Evolutionary conservation across 2,113 vertebrate species (phyloP), one percentile per base, ranked within the genome.

Genomic region (Pagrus major): DNA sequence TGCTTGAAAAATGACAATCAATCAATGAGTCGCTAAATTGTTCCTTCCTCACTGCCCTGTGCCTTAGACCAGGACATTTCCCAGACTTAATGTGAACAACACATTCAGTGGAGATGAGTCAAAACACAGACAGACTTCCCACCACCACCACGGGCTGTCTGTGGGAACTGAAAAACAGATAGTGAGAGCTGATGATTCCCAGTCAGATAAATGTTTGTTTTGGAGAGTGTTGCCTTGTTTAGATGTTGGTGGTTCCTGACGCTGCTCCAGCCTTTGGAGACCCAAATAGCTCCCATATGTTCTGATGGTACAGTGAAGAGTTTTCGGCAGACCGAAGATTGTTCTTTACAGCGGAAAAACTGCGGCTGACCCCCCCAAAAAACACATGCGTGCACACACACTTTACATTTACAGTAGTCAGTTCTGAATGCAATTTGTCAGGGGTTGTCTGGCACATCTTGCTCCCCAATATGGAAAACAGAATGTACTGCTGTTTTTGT

Each of bases 221-320:
- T 89, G 87, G 85, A 87, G 23, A 72, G 33, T 3, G 35, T 52
- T 37, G 71, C 37, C 51, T 86, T 91, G 89, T 91, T 92, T 92
- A 86, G 83, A 80, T 63, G 82, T 76, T 70, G 71, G 80, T 80
- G 81, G 81, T 81, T 89, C 47, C 78, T 78, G 67, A 81, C 4
- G 31, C 37, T 5, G 37, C 56, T 66, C 83, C 85, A 85, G 66
- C 31, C 18, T 71, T 74, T 7, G 1, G 35, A 87, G 71, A 83
- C 66, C 54, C 71, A 88, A 89, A 88, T 91, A 91, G 52, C 44
- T 85, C 80, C 84, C 67, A 75, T 92, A 81, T 92, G 85, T 87
- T 76, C 59, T 25, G 81, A 68, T 42, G 78, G 67, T 49, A 31
- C 58, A 84, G 49, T 15, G 52, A 79, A 77, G 64, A 58, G 60